Evolutionary conservation across 1,140 invertebrate genomes (phyloP), one percentile per base, ranked within the genome.

Genomic region (Gryllus bimaculatus): DNA sequence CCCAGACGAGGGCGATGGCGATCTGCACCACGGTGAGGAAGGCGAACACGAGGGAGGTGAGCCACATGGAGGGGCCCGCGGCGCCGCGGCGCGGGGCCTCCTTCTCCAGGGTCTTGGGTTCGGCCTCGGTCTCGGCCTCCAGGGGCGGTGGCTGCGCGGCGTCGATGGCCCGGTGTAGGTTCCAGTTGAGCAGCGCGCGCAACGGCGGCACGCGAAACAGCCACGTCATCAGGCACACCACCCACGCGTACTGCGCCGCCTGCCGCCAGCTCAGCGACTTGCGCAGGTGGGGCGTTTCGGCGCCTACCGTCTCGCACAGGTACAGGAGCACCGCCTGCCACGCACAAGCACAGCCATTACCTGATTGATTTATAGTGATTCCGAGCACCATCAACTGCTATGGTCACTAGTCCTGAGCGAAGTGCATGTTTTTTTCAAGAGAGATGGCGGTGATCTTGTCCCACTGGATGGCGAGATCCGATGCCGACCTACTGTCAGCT

Each of bases 281-380:
- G 74, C 83, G 83, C 0, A 87, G 80, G 76, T 81, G 26, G 7
- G 85, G 84, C 81, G 85, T 83, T 1, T 82, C 75, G 6, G 86
- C 66, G 74, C 83, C 81, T 21, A 87, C 74, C 0, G 86, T 26
- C 78, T 84, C 83, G 8, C 82, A 81, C 8, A 86, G 76, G 79
- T 85, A 85, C 0, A 85, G 79, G 18, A 87, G 49, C 8, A 49
- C 48, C 0, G 76, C 75, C 54, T 66, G 54, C 26, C 26, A 39
- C 26, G 5, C 26, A 39, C 26, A 39, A 39, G 26, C 26, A 39
- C 26, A 39, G 1, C 5, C 26, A 39, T n/a, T n/a, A n/a, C n/a
- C n/a, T n/a, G n/a, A n/a, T n/a, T n/a, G n/a, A n/a, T n/a, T n/a
- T n/a, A n/a, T n/a, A n/a, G n/a, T n/a, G n/a, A n/a, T n/a, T n/a